Evolutionary conservation across 2,113 vertebrate genomes (phyloP), one percentile per base, ranked within the genome.

Genomic region (Podarcis cretensis): DNA sequence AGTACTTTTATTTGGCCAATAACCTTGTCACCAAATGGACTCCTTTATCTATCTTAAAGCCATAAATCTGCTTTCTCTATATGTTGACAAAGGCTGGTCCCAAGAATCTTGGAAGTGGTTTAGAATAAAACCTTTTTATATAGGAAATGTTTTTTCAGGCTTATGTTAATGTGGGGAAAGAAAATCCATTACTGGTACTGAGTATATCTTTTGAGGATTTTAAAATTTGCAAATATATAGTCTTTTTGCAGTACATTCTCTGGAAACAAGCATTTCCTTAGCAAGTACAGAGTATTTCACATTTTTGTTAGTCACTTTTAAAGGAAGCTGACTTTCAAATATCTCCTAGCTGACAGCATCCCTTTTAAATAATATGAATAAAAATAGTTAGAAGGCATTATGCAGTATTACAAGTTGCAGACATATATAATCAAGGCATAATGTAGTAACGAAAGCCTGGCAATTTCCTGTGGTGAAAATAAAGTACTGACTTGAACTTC

Each of bases 391-490:
- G 65, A 66, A 37, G 37, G 88, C 66, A 16, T 91, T 85, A 87
- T 89, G 6, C 68, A 23, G 57, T 69, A 88, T 93, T 76, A 69
- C 69, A 92, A 93, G 84, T 85, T 76, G 0, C 1, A 65, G 43
- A 91, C 75, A 89, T 68, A 79, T 85, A 86, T 88, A 78, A 92
- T 84, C 37, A 87, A 91, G 82, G 57, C 35, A 91, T 84, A 73
- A 90, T 54, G 37, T n/a, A 77, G 59, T 82, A 90, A 80, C 71
- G 89, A 81, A 87, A 85, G 86, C 75, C 30, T 83, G 85, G 76
- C 87, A 63, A 35, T 81, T 89, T 90, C 90, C 86, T 76, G 71
- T 88, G 84, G 90, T 91, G 89, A 81, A 93, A 92, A 92, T 93
- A 27, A 57, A 87, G 89, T 57, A 66, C 84, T 93, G 48, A 54